Conservation (phyloP, 2,888 invertebrate genomes). For the Microplitis manilae region DNA sequence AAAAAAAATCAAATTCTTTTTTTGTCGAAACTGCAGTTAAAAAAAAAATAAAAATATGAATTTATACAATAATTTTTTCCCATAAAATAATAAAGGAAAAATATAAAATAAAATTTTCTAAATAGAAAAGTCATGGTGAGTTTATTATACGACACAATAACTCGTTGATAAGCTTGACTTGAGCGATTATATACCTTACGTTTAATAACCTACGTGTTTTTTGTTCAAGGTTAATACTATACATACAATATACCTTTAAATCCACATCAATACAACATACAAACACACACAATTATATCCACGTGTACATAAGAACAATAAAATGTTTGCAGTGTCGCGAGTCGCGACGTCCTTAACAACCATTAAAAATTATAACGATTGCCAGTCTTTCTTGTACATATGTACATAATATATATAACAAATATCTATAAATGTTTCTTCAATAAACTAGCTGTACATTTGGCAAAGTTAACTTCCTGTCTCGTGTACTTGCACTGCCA, state of each 20-base stretch:
- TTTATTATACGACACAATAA: conserved; percentile 28
- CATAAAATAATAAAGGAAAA: too few species aligned
- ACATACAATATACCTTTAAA: conserved; percentile 4
- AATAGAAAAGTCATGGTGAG: conserved; percentile 21
- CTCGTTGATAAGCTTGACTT: conserved; percentile 45
- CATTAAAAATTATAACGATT: conserved; percentile 20
- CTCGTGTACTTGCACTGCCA: neutral
- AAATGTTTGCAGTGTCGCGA: neutral
- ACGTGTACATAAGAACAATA: conserved; percentile 1
- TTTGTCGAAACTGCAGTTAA: too few species aligned
- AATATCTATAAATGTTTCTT: neutral
- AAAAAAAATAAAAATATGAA: neutral
- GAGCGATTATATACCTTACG: conserved; percentile 23
- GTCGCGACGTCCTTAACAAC: conserved; percentile 9
- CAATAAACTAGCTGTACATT: neutral
- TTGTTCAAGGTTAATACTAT: conserved; percentile 29
- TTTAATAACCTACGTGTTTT: conserved; percentile 28
- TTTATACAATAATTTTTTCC: neutral
- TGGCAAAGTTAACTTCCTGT: neutral
- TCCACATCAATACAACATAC: neutral
- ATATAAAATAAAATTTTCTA: neutral
- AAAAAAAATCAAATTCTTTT: too few species aligned
- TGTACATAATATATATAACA: neutral
- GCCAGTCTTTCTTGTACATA: neutral
- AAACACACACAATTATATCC: neutral